A percentile compares a stretch with the other conserved stretches of the same genome.
Conservation (phyloP, 1,140 invertebrate species). For the Zaprionus davidi region DNA sequence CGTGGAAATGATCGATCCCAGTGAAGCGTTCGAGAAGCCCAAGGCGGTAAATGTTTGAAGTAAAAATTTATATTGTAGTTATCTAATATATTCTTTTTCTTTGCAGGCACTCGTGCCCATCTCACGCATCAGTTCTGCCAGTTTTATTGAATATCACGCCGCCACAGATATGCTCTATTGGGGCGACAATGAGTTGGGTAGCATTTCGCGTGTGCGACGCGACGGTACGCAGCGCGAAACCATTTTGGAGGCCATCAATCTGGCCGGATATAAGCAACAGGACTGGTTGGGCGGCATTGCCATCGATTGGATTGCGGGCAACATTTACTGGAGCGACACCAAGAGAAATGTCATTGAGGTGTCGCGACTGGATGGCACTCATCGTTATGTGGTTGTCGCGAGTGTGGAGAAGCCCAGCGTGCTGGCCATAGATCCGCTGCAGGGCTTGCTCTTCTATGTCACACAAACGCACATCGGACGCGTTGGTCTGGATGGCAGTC, state of each 20-base stretch:
- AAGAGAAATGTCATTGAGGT: slow-evolving; percentile 94
- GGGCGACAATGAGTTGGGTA: slow-evolving; percentile 91
- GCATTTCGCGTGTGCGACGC: slow-evolving; percentile 90
- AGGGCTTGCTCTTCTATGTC: slow-evolving; percentile 91
- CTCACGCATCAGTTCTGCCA: slow-evolving; percentile 90
- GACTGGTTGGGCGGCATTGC: slow-evolving; percentile 86
- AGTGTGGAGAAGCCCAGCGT: slow-evolving; percentile 89
- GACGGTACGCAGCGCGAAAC: slow-evolving; percentile 90
- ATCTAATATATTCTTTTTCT: neutral
- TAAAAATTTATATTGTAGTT: no score
- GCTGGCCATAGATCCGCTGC: slow-evolving; percentile 88
- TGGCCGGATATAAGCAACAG: slow-evolving; percentile 84
- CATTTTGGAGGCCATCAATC: slow-evolving; percentile 85
- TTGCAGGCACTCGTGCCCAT: slow-evolving; percentile 89
- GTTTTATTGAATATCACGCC: slow-evolving; percentile 91
- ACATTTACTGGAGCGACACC: slow-evolving; percentile 96
- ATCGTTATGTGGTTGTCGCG: slow-evolving; percentile 91
- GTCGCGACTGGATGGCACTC: slow-evolving; percentile 90
- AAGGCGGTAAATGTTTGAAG: slow-evolving; percentile 53
- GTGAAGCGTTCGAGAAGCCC: slow-evolving; percentile 56
- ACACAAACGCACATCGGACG: slow-evolving; percentile 93
- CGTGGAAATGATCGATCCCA: slow-evolving; percentile 85
- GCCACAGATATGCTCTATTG: slow-evolving; percentile 90
- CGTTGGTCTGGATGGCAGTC: slow-evolving; percentile 90
- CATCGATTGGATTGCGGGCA: slow-evolving; percentile 93